Conservation (phyloP, 2,888 invertebrate species). For the Phlogophora meticulosa region DNA sequence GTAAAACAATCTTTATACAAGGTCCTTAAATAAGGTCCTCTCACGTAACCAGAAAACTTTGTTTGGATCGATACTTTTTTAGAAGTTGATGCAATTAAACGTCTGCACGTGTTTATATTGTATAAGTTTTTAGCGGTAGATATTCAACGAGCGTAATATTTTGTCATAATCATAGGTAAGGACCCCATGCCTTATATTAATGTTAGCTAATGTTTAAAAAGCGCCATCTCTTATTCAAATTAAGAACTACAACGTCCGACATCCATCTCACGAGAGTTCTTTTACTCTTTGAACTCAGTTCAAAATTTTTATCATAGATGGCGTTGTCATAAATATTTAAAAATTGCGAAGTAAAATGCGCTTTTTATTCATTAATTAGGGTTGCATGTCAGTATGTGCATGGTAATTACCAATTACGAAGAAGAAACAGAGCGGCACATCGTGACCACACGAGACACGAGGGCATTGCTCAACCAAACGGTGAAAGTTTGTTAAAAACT, state of each 20-base stretch:
- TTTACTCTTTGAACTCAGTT: neutral
- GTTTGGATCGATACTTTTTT: constrained; percentile 26
- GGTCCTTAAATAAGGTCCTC: neutral
- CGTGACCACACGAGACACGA: constrained; percentile 65
- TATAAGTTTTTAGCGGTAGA: constrained; percentile 35
- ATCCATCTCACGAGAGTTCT: neutral
- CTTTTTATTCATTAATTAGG: constrained; percentile 45
- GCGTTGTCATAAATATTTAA: constrained; percentile 18
- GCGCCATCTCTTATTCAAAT: constrained; percentile 25
- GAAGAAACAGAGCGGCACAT: constrained; percentile 68
- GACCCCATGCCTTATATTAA: neutral
- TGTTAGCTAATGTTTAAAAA: too few relatives aligned
- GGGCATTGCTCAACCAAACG: constrained; percentile 66
- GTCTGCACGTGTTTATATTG: neutral
- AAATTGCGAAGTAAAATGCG: constrained; percentile 2
- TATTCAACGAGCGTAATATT: constrained; percentile 35
- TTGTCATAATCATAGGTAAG: constrained; percentile 12
- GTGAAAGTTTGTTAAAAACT: constrained; percentile 80
- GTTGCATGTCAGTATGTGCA: constrained; percentile 67
- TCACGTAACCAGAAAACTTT: neutral
- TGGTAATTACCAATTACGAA: constrained; percentile 64
- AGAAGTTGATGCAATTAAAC: constrained; percentile 31
- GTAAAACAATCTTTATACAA: too few relatives aligned
- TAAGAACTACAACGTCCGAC: neutral
- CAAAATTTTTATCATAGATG: constrained; percentile 31